Base-by-base conservation (phyloP, 2,888 invertebrate genomes). In the Nipponacmea schrenckii region DNA sequence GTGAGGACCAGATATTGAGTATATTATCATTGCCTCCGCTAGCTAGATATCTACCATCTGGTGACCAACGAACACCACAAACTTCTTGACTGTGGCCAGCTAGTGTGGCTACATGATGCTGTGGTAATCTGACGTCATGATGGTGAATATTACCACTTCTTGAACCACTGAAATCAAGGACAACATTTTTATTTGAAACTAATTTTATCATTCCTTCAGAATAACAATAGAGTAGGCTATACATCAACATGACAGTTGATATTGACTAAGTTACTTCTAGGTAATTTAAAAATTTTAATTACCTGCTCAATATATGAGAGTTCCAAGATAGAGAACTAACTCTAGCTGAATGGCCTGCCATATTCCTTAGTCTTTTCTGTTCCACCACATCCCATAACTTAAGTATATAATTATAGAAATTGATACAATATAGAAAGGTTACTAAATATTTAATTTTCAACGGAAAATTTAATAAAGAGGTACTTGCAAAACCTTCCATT, bases 21-120 rank as follows among this genome's bases (percentile, higher is more conserved):
- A 95, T 91, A 89, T 98, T 98, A 89, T 99, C 98, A 85, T 99
- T 98, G 66, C 97, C 98, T 50, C 98, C 98, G 67, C 96, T 96
- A 0, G 98, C 98, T 75, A 99, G 91, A 89, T 95, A 95, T 81
- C 94, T 93, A 67, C 95, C 96, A 89, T 97, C 97, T 0, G 94
- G 94, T 0, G 97, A 97, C 98, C 98, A 99, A 88, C 95, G 95
- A 45, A 99, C 90, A 0, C 98, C 97, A 87, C 98, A 98, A 24
- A 96, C 94, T 89, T 92, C 91, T 82, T 88, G 87, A 5, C 84
- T 80, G 86, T 96, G 96, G 10, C 93, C 94, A 14, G 90, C 89
- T 65, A 96, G 88, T 1, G 93, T 92, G 17, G 92, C 91, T 2
- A 96, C 92, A 68, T 93, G 91, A 87, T 97, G 97, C 27, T 96